Conservation (phyloP, 2,888 invertebrate genomes). For the Himalopsyche anomala region DNA sequence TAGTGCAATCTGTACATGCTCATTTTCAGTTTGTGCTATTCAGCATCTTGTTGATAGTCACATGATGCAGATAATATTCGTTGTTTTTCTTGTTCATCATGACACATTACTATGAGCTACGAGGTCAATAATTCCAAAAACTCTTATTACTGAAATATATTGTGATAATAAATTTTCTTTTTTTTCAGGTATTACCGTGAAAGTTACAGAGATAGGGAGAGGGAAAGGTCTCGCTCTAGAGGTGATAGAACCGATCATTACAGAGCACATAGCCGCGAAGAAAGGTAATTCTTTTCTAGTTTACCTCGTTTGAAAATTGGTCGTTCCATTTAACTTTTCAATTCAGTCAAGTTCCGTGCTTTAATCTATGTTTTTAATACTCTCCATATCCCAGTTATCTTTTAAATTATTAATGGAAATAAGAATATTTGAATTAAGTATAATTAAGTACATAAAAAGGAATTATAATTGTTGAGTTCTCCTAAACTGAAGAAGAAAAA, state of each 20-base stretch:
- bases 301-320: too few relatives aligned
- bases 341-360: not conserved
- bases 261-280: slow-evolving; percentile 86
- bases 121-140: not conserved
- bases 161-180: slow-evolving; percentile 37
- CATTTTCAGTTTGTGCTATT: not conserved
- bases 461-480: too few relatives aligned
- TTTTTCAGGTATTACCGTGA: slow-evolving; percentile 76
- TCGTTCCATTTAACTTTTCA: too few relatives aligned
- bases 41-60: not conserved
- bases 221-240: slow-evolving; percentile 89
- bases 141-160: not conserved
- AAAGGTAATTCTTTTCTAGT: slow-evolving; percentile 77
- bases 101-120: not conserved
- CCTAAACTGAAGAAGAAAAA: too few relatives aligned
- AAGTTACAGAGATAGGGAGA: slow-evolving; percentile 78
- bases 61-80: not conserved
- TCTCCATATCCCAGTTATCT: too few relatives aligned
- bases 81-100: not conserved
- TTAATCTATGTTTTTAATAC: too few relatives aligned
- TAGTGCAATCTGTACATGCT: too few relatives aligned
- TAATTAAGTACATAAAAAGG: too few relatives aligned
- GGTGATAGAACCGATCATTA: slow-evolving; percentile 84
- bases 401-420: too few relatives aligned
- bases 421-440: too few relatives aligned